These are phyloP conservation scores for Noctua comes DNA, from an alignment of 2,888 invertebrate genomes.

Conservation along the genomic window DNA sequence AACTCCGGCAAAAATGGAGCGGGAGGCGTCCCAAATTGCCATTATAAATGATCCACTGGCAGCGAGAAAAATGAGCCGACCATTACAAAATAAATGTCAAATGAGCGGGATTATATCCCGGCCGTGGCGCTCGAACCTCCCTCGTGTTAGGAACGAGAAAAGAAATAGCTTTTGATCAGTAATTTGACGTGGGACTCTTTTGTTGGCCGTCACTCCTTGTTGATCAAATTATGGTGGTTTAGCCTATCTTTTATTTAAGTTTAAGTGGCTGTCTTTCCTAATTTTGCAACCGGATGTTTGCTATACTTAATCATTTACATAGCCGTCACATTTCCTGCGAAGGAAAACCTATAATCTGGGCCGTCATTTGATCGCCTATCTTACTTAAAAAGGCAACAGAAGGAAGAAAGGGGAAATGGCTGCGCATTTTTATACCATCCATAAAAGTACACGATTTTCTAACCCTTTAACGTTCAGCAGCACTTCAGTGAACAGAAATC, in stretches of 20 bases:
- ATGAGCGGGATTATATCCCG: constrained; percentile 52
- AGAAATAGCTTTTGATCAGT: constrained; percentile 49
- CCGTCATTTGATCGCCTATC: background rate
- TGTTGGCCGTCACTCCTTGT: constrained; percentile 36
- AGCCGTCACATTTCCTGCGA: no score
- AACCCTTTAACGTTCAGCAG: constrained; percentile 10
- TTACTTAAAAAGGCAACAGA: background rate
- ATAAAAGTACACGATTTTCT: constrained; percentile 19
- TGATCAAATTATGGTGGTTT: constrained; percentile 27
- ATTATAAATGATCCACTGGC: constrained; percentile 64
- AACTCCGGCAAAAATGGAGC: constrained; percentile 39
- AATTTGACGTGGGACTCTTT: constrained; percentile 51
- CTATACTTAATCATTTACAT: background rate
- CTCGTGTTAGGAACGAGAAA: constrained; percentile 36
- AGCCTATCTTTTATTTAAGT: constrained; percentile 22
- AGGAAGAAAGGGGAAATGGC: background rate
- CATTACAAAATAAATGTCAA: constrained; percentile 68
- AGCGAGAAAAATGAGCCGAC: constrained; percentile 55
- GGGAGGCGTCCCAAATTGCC: constrained; percentile 50
- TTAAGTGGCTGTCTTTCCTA: constrained; percentile 4
- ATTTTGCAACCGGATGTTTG: constrained; percentile 1
- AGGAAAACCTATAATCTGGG: background rate
- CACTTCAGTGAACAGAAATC: constrained; percentile 48
- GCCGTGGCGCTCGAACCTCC: constrained; percentile 32
- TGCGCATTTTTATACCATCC: background rate